These are phyloP conservation scores for Archips crataeganus DNA, from an alignment of 2,888 invertebrate genomes.

Conservation along the genomic window DNA sequence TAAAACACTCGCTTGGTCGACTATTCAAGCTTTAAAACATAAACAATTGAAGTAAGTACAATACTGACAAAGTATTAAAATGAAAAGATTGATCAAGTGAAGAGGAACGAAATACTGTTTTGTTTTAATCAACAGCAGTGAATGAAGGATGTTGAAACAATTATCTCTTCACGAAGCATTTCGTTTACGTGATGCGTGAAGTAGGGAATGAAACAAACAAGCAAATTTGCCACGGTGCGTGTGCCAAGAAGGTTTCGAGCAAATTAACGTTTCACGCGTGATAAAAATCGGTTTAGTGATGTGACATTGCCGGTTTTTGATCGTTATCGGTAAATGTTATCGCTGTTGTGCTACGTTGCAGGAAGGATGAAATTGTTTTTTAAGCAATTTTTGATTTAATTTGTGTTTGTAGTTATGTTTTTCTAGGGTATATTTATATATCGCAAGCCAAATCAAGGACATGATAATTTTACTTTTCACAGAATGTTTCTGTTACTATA, in stretches of 20 bases:
- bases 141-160: constrained; percentile 26
- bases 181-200: constrained; percentile 60
- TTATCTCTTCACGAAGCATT: constrained; percentile 56
- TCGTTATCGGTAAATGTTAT: constrained; percentile 32
- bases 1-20: too few species aligned
- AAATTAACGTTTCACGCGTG: constrained; percentile 41
- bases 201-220: constrained; percentile 53
- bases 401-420: not conserved
- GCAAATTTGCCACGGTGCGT: constrained; percentile 41
- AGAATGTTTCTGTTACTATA: not conserved
- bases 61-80: not conserved
- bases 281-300: constrained; percentile 37
- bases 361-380: too few species aligned
- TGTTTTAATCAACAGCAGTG: not conserved
- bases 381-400: too few species aligned
- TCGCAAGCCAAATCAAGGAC: not conserved
- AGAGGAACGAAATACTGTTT: not conserved
- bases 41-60: too few species aligned
- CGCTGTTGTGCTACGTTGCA: not conserved
- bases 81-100: not conserved
- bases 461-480: not conserved
- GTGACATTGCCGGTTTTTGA: constrained; percentile 31
- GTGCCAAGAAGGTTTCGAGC: constrained; percentile 37
- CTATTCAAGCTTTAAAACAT: too few species aligned
- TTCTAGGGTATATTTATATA: not conserved